phyloP scores from a whole-genome alignment of 2,797 vertebrate species.

The Hippocampus kuda region DNA sequence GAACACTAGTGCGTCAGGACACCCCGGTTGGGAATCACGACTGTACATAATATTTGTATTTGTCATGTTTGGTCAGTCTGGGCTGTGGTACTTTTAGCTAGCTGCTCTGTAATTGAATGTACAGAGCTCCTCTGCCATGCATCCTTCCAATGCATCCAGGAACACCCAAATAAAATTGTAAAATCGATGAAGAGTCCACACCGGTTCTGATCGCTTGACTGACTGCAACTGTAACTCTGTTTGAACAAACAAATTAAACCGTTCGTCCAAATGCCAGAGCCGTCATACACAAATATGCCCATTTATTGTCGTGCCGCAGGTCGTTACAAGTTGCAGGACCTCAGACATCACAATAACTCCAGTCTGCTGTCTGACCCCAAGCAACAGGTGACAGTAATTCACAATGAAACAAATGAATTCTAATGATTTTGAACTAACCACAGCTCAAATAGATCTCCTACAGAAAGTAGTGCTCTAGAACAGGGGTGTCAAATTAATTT shows the following conservation, averaged over 20 bases:
- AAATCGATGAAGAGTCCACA: too few relatives aligned
- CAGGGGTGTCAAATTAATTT: too few relatives aligned
- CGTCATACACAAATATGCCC: neutral
- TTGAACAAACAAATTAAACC: neutral
- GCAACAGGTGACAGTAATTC: neutral
- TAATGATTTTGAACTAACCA: neutral
- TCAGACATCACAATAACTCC: neutral
- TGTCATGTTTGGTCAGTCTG: neutral
- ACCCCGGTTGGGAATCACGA: neutral
- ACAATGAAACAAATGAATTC: neutral
- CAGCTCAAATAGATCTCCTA: neutral
- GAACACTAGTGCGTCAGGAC: too few relatives aligned
- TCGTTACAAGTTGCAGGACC: conserved; percentile 10
- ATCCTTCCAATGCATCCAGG: too few relatives aligned
- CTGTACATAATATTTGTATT: neutral
- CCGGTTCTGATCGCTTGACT: too few relatives aligned
- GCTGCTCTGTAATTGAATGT: neutral
- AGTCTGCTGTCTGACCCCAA: neutral
- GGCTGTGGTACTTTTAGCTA: neutral
- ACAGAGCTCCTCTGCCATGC: neutral
- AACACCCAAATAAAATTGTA: too few relatives aligned
- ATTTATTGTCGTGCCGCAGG: neutral
- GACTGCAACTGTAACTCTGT: neutral
- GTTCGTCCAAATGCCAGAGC: neutral
- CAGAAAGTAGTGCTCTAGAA: too few relatives aligned